Evolutionary conservation across 2,888 invertebrate species (phyloP), one percentile per base, ranked within the genome.

Genomic region (Asteroscopus sphinx): DNA sequence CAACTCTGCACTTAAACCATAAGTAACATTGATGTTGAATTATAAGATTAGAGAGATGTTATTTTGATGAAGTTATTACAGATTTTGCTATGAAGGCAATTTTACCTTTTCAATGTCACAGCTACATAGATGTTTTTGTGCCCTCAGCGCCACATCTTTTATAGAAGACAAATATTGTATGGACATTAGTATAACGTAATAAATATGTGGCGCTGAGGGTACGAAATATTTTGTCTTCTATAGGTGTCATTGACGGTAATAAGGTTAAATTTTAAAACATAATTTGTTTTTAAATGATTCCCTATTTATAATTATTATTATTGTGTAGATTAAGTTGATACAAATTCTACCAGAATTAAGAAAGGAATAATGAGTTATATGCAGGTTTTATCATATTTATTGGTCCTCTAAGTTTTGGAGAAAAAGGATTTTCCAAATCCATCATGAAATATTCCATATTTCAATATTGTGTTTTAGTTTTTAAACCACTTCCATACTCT

Each of bases 1-100:
- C 5, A 46, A 36, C 32, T 51, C 16, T 1, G 47, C 62, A 62
- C 70, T 61, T 78, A 68, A 76, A 77, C 68, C 67, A 59, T 45
- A 71, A 62, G 57, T 75, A 67, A 72, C 70, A 77, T 71, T 68
- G 55, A 66, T 70, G 62, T 69, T 60, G 42, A 41, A 56, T 53
- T 61, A 56, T 62, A 59, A 65, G 16, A 61, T 54, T 54, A 58
- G 55, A 67, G 56, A 51, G 44, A 60, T 61, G 37, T 71, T 68
- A 66, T 44, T 66, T 72, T 45, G 26, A 45, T 48, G 58, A 53
- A n/a, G 13, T 52, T 48, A 56, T 53, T 37, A 49, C 37, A 68
- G 42, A 49, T 68, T 70, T 70, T 58, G 33, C 42, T 46, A 41
- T 17, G 21, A 35, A 42, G 53, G 42, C 45, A 68, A 33, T 40